phyloP scores from a whole-genome alignment of 2,888 invertebrate genomes.

The Hylaea fasciaria region DNA sequence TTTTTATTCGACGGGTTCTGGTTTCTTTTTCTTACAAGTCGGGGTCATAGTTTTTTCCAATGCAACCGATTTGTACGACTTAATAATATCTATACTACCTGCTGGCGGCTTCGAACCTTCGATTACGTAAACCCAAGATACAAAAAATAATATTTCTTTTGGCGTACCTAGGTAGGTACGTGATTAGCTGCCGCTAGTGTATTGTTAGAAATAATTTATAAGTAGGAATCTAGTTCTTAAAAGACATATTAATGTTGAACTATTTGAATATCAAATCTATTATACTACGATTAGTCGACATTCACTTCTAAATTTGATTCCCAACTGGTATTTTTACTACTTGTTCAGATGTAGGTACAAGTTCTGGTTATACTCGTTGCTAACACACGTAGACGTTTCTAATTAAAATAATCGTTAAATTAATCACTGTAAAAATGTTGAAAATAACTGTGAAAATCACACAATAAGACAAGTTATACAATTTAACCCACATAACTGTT shows the following conservation, averaged over 20 bases:
- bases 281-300: constrained; percentile 14
- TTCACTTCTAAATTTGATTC: constrained; percentile 29
- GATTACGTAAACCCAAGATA: too few relatives aligned
- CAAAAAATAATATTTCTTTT: too few relatives aligned
- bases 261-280: constrained; percentile 22
- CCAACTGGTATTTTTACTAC: constrained; percentile 22
- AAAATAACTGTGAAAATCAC: too few relatives aligned
- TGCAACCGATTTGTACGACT: constrained; percentile 31
- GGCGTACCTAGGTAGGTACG: too few relatives aligned
- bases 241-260: constrained; percentile 13
- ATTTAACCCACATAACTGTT: too few relatives aligned
- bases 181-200: constrained; percentile 3
- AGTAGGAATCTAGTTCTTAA: background rate
- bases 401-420: constrained; percentile 15
- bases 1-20: constrained; percentile 56
- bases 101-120: background rate
- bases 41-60: constrained; percentile 52
- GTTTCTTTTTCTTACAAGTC: constrained; percentile 50
- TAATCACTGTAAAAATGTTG: constrained; percentile 2
- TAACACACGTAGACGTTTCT: too few relatives aligned
- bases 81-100: background rate
- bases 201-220: constrained; percentile 21
- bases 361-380: background rate
- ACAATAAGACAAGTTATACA: too few relatives aligned
- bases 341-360: constrained; percentile 12